These are phyloP conservation scores for Chroicocephalus ridibundus DNA, from an alignment of 2,113 vertebrate species.

Conservation along the genomic window DNA sequence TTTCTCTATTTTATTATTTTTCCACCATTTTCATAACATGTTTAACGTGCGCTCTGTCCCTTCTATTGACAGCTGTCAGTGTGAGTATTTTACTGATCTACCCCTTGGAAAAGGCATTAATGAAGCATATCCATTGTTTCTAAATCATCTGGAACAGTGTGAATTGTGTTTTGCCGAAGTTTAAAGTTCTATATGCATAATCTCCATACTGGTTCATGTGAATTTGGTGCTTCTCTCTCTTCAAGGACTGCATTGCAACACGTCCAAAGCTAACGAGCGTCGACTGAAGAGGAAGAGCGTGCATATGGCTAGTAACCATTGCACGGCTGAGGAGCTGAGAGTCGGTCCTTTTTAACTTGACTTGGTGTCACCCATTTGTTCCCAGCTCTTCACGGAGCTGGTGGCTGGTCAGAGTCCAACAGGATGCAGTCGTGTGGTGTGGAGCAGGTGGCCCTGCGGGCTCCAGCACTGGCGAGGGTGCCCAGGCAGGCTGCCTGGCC, in stretches of 20 bases:
- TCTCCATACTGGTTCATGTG: not conserved
- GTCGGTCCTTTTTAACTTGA: not conserved
- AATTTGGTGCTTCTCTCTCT: not conserved
- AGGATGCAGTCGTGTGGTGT: not conserved
- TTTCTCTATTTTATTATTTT: not conserved
- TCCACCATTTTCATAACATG: not conserved
- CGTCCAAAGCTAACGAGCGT: not conserved
- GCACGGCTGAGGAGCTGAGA: not conserved
- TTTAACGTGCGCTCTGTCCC: not conserved
- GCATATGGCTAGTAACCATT: not conserved
- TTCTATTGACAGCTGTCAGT: not conserved
- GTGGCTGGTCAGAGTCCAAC: not conserved
- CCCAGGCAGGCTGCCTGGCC: fast-evolving
- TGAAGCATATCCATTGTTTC: not conserved
- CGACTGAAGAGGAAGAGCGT: not conserved
- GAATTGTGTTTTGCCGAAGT: not conserved
- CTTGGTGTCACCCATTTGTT: not conserved
- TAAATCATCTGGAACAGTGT: not conserved
- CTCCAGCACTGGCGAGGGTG: not conserved
- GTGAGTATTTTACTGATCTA: not conserved
- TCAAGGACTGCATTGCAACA: not conserved
- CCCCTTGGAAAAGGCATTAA: not conserved
- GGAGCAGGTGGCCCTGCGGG: not conserved
- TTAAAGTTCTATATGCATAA: not conserved
- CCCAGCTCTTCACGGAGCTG: not conserved